Base-by-base conservation (phyloP, 2,113 vertebrate species). In the Microcebus tavaratra region DNA sequence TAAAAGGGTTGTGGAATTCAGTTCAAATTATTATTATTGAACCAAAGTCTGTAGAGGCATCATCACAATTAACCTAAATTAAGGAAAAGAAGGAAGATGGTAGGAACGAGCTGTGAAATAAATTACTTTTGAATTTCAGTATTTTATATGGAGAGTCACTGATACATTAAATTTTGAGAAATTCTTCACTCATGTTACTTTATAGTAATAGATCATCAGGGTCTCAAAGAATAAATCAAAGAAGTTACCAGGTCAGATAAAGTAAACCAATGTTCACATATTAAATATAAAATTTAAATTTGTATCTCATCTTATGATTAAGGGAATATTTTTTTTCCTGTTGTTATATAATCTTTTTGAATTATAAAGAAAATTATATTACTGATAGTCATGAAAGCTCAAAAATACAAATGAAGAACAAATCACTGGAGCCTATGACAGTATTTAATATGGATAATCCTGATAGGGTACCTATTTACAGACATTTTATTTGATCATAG, bases 21-120 rank as follows among this genome's bases (percentile, higher is more conserved):
- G 25, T 81, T 84, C 18, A 90, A 83, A 90, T 79, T 78, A 86
- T 89, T 84, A 73, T 82, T 90, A 11, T 90, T 87, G 42, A 92
- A 55, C 25, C 14, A 83, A 95, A 92, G 21, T 59, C 59, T 78
- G 7, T 59, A 88, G 12, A 50, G 31, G 45, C 4, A 91, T 61
- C 2, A 90, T 88, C 31, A 93, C 85, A 87, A 86, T 75, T 72
- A 95, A 81, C 53, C 80, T 93, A 75, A 34, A 34, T 81, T 85
- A 67, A 75, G 10, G 15, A 68, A 61, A 96, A 83, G 42, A 89
- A 50, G 25, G 25, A 31, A 88, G 12, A n/a, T 82, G 29, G 2
- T 76, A 4, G 27, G 12, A 61, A 79, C 1, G 95, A 65, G 2
- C 23, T 93, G 4, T 31, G 27, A 97, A 83, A 80, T 75, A 79